Evolutionary conservation across 2,888 invertebrate species (phyloP), one percentile per base, ranked within the genome.

Genomic region (Erebia ligea): DNA sequence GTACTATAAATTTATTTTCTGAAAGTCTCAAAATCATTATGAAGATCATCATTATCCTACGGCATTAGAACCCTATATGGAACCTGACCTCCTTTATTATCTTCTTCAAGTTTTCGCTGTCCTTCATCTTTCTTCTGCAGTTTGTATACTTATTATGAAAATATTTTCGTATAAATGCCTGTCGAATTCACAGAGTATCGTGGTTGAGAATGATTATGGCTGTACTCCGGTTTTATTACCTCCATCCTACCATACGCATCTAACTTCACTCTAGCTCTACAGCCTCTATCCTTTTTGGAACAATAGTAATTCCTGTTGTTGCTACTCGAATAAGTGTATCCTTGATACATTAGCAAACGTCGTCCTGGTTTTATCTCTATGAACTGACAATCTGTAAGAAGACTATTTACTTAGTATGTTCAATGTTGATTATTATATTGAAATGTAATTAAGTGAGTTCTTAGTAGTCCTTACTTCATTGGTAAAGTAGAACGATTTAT

Each of bases 181-280:
- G 42, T 19, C 10, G 63, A 25, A 34, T 70, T 67, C 9, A 58
- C 69, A 34, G 67, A 50, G 13, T 73, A 75, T 9, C 73, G 67
- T 2, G 80, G 81, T 10, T 79, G 77, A 17, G 59, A 65, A 61
- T 86, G 85, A 64, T 78, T 85, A 68, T 86, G 86, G 0, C 48
- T 52, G n/a, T 56, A n/a, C 5, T 68, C n/a, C 13, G 45, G 52
- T 11, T 54, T 62, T 42, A 19, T 17, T 67, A 58, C 8, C 6
- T 19, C 78, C 76, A 2, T 69, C 19, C 1, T 64, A 5, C 52
- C 73, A 59, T 9, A 80, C 25, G 40, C 63, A 79, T n/a, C 81
- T 67, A 67, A 67, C 57, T 67, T 67, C 10, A 67, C n/a, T 58
- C 61, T 70, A 0, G 80, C 82, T 71, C 59, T 69, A 17, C 65